Evolutionary conservation across 2,113 vertebrate genomes (phyloP).

Genomic region (Amblyornis subalaris): DNA sequence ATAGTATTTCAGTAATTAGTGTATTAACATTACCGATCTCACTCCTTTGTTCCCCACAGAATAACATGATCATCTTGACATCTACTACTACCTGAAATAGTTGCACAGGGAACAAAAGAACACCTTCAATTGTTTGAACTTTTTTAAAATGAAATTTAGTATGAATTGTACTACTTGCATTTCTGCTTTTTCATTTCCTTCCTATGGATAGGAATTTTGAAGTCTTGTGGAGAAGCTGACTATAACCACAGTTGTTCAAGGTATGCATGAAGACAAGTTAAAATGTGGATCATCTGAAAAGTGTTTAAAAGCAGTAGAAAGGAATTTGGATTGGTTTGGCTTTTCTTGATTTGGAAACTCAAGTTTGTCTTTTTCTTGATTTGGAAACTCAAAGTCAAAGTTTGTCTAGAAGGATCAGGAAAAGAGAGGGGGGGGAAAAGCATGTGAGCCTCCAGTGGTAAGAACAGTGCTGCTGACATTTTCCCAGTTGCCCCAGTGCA

Average conservation of each 20-base stretch:
- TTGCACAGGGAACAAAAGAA: not conserved
- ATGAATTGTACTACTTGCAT: not conserved
- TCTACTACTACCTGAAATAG: not conserved
- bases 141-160: not conserved
- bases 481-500: not conserved
- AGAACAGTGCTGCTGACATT: not conserved
- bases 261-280: not conserved
- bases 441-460: fast-evolving
- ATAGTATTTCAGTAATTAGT: not conserved
- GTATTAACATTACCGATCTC: not conserved
- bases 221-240: not conserved
- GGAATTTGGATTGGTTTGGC: not conserved
- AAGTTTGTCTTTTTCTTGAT: not conserved
- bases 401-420: not conserved
- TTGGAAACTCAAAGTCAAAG: not conserved
- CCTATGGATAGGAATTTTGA: not conserved
- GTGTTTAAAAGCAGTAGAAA: not conserved
- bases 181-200: not conserved
- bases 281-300: not conserved
- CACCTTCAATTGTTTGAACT: not conserved
- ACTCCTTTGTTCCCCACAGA: not conserved
- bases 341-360: not conserved
- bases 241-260: not conserved
- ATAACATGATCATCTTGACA: not conserved
- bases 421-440: fast-evolving